Conservation (phyloP, 2,113 vertebrate genomes). For the Macaca nemestrina region DNA sequence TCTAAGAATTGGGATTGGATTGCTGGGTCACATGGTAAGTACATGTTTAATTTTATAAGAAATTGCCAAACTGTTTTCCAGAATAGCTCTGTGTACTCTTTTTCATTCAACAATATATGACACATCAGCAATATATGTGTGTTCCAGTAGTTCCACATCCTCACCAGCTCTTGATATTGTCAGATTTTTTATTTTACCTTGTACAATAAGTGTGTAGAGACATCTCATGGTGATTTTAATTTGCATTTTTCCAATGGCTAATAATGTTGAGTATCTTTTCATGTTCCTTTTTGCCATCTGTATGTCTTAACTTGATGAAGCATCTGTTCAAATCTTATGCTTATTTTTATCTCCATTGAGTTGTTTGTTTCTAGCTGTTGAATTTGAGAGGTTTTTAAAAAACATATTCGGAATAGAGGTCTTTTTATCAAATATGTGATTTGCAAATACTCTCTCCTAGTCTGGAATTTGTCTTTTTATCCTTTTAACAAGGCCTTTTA, state of each 20-base stretch:
- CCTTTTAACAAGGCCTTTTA: background rate
- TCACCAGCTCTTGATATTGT: background rate
- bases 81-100: fast-evolving
- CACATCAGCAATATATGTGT: fast-evolving
- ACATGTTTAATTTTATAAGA: fast-evolving
- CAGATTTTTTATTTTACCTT: background rate
- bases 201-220: too few species aligned
- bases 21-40: too few species aligned
- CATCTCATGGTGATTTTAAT: background rate
- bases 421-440: background rate
- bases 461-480: background rate
- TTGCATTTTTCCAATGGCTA: background rate
- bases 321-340: too few species aligned
- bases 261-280: background rate
- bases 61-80: fast-evolving
- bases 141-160: fast-evolving
- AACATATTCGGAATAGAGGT: background rate
- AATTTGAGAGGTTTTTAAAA: background rate
- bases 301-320: background rate
- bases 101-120: too few species aligned
- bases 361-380: background rate
- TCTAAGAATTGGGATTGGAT: background rate
- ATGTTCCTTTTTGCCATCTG: fast-evolving
- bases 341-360: fast-evolving
- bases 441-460: background rate